Evolutionary conservation across 2,113 vertebrate species (phyloP).

Genomic region (Chloropsis hardwickii): DNA sequence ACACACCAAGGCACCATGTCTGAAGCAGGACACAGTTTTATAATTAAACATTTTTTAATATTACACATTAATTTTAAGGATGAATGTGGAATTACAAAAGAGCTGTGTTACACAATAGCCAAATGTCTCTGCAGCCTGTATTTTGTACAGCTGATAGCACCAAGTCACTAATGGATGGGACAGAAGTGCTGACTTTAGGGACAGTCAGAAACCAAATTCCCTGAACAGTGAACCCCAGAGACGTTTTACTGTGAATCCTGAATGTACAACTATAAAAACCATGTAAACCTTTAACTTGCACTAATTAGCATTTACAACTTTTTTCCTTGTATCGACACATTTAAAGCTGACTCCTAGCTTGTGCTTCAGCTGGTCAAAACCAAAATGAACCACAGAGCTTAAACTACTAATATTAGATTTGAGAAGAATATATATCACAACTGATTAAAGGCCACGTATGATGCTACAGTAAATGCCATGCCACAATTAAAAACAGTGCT

Average conservation of each 20-base stretch:
- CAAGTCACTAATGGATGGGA: not conserved
- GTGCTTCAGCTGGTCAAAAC: not conserved
- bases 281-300: not conserved
- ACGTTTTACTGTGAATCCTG: not conserved
- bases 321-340: not conserved
- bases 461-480: not conserved
- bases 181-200: not conserved
- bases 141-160: not conserved
- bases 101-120: not conserved
- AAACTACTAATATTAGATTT: not conserved
- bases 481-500: not conserved
- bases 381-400: not conserved
- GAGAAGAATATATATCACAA: not conserved
- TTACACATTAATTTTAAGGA: not conserved
- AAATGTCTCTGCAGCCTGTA: not conserved
- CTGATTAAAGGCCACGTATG: not conserved
- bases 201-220: not conserved
- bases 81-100: not conserved
- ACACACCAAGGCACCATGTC: not conserved
- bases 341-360: not conserved
- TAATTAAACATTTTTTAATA: not conserved
- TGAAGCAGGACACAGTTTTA: not conserved
- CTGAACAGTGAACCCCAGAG: not conserved
- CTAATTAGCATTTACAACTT: not conserved
- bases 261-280: not conserved